Evolutionary conservation across 2,888 invertebrate species (phyloP).

Genomic region (Yponomeuta cagnagella): DNA sequence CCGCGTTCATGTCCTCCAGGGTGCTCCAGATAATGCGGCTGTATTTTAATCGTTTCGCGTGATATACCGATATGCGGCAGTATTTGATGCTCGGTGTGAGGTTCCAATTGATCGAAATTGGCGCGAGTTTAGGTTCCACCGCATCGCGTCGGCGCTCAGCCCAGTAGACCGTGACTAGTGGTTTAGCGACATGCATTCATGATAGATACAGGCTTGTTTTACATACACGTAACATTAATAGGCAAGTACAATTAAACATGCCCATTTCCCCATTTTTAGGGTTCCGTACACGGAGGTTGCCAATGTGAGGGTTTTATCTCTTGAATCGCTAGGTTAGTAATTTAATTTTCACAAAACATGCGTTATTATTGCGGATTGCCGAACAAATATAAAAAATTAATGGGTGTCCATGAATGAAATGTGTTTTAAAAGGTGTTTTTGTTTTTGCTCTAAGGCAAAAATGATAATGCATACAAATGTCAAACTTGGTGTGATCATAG

Average conservation of each 20-base stretch:
- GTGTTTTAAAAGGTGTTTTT: too few relatives aligned
- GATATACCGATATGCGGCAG: not conserved
- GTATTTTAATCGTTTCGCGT: not conserved
- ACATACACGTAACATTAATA: not conserved
- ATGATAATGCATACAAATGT: too few relatives aligned
- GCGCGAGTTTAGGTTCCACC: conserved; percentile 4
- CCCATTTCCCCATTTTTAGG: not conserved
- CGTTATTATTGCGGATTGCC: too few relatives aligned
- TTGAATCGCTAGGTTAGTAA: too few relatives aligned
- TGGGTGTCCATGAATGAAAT: too few relatives aligned
- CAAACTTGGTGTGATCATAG: too few relatives aligned
- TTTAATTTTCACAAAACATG: too few relatives aligned
- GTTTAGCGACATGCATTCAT: not conserved
- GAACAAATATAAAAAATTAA: too few relatives aligned
- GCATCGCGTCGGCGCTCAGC: not conserved
- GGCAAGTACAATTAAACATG: not conserved
- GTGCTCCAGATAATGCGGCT: not conserved
- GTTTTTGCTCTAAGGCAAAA: too few relatives aligned
- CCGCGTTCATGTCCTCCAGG: not conserved
- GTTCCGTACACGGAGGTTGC: not conserved
- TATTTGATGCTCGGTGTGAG: too few relatives aligned
- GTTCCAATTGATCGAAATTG: not conserved
- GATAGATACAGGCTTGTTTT: not conserved
- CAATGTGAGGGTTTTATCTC: too few relatives aligned
- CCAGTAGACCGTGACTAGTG: conserved; percentile 1